A percentile compares a stretch with the other conserved stretches of the same genome.
phyloP scores from a whole-genome alignment of 2,113 vertebrate species.

The Colossoma macropomum region DNA sequence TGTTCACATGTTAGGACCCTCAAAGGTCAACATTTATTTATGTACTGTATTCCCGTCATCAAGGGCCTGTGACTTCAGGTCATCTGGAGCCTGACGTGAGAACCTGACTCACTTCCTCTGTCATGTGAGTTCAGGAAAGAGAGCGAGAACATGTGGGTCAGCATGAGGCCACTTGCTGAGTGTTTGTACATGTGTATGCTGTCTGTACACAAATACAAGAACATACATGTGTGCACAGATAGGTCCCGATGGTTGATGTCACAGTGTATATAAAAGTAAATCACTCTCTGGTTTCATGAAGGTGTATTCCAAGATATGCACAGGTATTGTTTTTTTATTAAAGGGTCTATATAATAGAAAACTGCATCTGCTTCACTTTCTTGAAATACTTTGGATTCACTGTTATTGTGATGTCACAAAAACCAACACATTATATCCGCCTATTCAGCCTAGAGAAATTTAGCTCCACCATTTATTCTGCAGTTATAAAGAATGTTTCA shows the following conservation, averaged over 20 bases:
- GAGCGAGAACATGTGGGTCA: slow-evolving; percentile 6
- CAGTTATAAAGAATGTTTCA: too few species aligned
- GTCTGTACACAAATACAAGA: not conserved
- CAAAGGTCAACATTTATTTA: slow-evolving; percentile 40
- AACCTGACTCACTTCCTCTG: slow-evolving; percentile 45
- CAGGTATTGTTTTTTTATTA: not conserved
- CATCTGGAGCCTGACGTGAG: slow-evolving; percentile 35
- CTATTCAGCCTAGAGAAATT: too few species aligned
- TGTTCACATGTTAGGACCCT: slow-evolving; percentile 16
- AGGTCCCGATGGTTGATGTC: not conserved
- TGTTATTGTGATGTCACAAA: too few species aligned
- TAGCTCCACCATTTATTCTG: too few species aligned
- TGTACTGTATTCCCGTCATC: slow-evolving; percentile 16
- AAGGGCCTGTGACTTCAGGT: slow-evolving; percentile 39
- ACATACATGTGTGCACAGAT: not conserved
- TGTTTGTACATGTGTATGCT: not conserved
- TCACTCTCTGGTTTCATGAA: not conserved
- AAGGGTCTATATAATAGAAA: too few species aligned
- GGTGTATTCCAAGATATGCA: not conserved
- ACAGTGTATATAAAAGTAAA: not conserved
- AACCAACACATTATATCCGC: too few species aligned
- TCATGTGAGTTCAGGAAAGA: slow-evolving; percentile 48
- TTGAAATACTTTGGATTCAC: too few species aligned
- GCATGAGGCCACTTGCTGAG: not conserved
- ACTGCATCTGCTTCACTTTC: not conserved